Conservation (phyloP, 2,888 invertebrate genomes). For the Diadromus collaris region DNA sequence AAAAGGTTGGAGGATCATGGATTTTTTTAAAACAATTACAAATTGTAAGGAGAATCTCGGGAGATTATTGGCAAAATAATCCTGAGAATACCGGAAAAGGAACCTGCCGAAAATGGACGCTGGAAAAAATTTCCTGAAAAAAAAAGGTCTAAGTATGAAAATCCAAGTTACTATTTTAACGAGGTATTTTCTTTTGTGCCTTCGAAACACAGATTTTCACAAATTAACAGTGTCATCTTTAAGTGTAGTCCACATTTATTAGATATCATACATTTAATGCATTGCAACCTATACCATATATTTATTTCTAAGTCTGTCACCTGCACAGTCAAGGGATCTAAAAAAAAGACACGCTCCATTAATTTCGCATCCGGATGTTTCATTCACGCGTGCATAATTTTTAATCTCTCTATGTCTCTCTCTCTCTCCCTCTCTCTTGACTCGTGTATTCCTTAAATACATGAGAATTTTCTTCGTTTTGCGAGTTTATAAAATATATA, state of each 20-base stretch:
- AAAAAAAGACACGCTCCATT: constrained; percentile 39
- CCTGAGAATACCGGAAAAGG: no score
- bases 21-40: no score
- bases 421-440: constrained; percentile 5
- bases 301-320: constrained; percentile 53
- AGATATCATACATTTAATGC: constrained; percentile 64
- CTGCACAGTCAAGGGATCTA: constrained; percentile 63
- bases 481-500: constrained; percentile 57
- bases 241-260: constrained; percentile 62
- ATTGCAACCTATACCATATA: constrained; percentile 62
- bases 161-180: no score
- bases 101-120: no score
- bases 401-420: constrained; percentile 9
- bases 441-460: constrained; percentile 22
- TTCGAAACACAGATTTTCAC: neutral
- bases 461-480: constrained; percentile 42
- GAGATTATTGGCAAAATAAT: no score
- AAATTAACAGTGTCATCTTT: constrained; percentile 17
- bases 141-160: no score
- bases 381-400: constrained; percentile 15
- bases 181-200: neutral
- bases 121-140: neutral
- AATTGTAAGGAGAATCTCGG: no score
- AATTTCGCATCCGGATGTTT: constrained; percentile 25
- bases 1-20: no score